A percentile compares a stretch with the other conserved stretches of the same genome.
phyloP scores from a whole-genome alignment of 37 sponge, comb jelly and placozoan species.

The Agelas oroides region DNA sequence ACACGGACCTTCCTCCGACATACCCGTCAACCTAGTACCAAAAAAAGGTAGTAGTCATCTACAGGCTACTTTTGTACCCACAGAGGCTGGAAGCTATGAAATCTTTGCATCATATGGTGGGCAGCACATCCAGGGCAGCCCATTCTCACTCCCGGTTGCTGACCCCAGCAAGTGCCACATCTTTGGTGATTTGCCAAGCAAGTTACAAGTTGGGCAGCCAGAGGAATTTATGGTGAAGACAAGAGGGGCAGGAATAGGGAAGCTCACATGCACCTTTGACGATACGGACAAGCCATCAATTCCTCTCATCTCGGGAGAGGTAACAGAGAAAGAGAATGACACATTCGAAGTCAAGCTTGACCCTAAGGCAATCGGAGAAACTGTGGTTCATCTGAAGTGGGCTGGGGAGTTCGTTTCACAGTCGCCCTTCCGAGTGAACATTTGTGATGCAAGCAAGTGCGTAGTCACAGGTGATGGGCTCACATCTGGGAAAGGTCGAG shows the following conservation, averaged over 20 bases:
- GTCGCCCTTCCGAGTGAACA: constrained; percentile 65
- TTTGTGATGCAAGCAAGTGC: constrained; percentile 58
- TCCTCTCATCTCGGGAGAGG: background rate
- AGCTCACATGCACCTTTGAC: constrained; percentile 20
- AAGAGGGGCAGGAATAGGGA: constrained; percentile 42
- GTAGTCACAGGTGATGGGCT: constrained; percentile 28
- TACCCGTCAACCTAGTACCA: constrained; percentile 31
- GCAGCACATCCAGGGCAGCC: constrained; percentile 65
- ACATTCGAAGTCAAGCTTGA: constrained; percentile 25
- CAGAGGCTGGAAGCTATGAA: constrained; percentile 59
- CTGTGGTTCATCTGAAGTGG: constrained; percentile 27
- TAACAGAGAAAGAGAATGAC: constrained; percentile 31
- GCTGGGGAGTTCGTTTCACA: constrained; percentile 51
- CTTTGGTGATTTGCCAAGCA: constrained; percentile 37
- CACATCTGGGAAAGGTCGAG: constrained; percentile 51
- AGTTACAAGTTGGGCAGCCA: constrained; percentile 44
- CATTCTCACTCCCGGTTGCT: constrained; percentile 57
- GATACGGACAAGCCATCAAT: background rate
- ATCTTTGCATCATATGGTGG: constrained; percentile 56
- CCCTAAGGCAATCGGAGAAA: constrained; percentile 35
- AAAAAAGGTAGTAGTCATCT: constrained; percentile 12
- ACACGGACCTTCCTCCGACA: constrained; percentile 66
- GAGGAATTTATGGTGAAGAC: constrained; percentile 36
- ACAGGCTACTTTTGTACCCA: constrained; percentile 37
- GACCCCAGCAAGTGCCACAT: constrained; percentile 70